Evolutionary conservation across 2,888 invertebrate genomes (phyloP).

Genomic region (Drosophila austrosaltans): DNA sequence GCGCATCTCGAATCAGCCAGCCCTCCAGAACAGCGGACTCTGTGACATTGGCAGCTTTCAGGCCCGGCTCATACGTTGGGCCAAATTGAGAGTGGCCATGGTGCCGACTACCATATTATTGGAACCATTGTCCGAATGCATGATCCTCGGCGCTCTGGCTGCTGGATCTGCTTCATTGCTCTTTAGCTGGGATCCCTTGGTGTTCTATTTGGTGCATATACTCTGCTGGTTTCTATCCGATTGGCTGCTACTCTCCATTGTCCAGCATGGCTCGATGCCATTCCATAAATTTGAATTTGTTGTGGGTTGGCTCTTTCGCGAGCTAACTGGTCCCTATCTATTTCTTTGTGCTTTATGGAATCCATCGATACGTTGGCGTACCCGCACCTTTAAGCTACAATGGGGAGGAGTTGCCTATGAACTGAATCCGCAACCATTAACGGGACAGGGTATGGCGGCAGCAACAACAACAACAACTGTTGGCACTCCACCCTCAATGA

Average conservation of each 20-base stretch:
- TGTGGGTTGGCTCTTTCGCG: slow-evolving; percentile 97
- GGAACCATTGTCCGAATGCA: slow-evolving; percentile 97
- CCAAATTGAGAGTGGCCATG: slow-evolving; percentile 97
- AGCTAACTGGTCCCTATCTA: slow-evolving; percentile 94
- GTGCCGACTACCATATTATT: slow-evolving; percentile 94
- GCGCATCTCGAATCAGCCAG: slow-evolving; percentile 95
- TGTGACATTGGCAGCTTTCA: slow-evolving; percentile 94
- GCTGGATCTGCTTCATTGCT: slow-evolving; percentile 93
- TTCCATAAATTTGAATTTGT: slow-evolving; percentile 98
- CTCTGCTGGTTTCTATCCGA: slow-evolving; percentile 98
- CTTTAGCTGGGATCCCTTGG: slow-evolving; percentile 94
- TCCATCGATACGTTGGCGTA: slow-evolving; percentile 96
- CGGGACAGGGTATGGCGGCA: neutral
- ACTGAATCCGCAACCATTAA: slow-evolving; percentile 84
- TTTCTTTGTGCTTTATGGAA: slow-evolving; percentile 93
- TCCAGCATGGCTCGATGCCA: slow-evolving; percentile 96
- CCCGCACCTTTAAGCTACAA: slow-evolving; percentile 93
- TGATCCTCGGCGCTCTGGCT: slow-evolving; percentile 95
- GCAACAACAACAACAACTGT: slow-evolving; percentile 27
- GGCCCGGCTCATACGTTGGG: slow-evolving; percentile 94
- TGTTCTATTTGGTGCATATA: slow-evolving; percentile 96
- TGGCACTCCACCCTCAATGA: slow-evolving; percentile 1
- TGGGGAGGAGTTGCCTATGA: slow-evolving; percentile 98
- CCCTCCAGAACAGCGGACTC: slow-evolving; percentile 96
- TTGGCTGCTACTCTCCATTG: slow-evolving; percentile 94